Base-by-base conservation (phyloP, 2,113 vertebrate species). In the Morone saxatilis region DNA sequence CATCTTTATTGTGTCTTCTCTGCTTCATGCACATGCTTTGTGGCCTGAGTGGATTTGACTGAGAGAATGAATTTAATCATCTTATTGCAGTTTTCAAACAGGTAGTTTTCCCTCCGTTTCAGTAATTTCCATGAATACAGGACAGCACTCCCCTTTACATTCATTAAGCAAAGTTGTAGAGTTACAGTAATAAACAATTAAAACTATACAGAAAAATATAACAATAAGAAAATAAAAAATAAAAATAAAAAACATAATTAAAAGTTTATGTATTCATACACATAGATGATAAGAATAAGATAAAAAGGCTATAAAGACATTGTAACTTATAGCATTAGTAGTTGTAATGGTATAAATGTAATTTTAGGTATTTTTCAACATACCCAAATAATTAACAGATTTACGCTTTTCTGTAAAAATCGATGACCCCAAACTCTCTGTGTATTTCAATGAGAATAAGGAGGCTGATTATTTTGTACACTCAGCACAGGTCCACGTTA, bases 401-500 rank as follows among this genome's bases (percentile, higher is more conserved):
- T n/a, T 2, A n/a, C 1, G 17, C 22, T 54, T 62, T 56, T 20
- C 25, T 47, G 17, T 67, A n/a, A 62, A 69, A 66, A 43, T 14
- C 0, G 53, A 53, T 16, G 1, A 71, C 22, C 36, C 0, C n/a
- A 47, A 68, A 67, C n/a, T 65, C 57, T 43, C 5, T 59, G 36
- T 60, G 16, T 51, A 45, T 67, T 47, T 22, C 7, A 56, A 7
- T 25, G 13, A 72, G 5, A 67, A 45, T 17, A 41, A 85, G 59
- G 47, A 59, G 41, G 20, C 20, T 0, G 0, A 20, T 20, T 68
- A 57, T 38, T 68, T 75, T 78, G 68, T 76, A 71, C 60, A 72
- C 20, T 67, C 31, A 69, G 63, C 61, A 82, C 41, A 69, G 45
- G 57, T 76, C 43, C 45, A 1, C 4, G 45, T 71, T 22, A 48